Evolutionary conservation across 2,888 invertebrate genomes (phyloP).

Genomic region (Cerceris ruficornis): DNA sequence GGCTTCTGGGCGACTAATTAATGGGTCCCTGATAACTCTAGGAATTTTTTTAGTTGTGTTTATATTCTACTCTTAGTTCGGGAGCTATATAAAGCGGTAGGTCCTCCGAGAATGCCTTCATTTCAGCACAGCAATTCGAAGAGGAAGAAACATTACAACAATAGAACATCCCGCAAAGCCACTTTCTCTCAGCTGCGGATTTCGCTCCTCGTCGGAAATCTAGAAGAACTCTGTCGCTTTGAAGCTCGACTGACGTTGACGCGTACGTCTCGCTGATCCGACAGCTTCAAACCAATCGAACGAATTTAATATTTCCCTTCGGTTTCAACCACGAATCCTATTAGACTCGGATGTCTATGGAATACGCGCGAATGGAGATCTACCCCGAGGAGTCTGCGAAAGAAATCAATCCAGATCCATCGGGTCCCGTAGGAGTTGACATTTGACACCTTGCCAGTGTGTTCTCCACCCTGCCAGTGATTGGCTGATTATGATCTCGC

Average conservation of each 20-base stretch:
- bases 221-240: conserved; percentile 33
- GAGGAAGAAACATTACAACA: no score
- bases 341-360: conserved; percentile 44
- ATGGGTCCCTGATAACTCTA: no score
- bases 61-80: no score
- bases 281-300: conserved; percentile 28
- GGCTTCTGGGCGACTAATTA: no score
- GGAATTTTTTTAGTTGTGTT: no score
- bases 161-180: conserved; percentile 31
- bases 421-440: conserved; percentile 70
- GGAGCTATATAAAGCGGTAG: no score
- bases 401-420: conserved; percentile 69
- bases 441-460: conserved; percentile 76
- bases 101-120: no score
- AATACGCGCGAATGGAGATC: conserved; percentile 12
- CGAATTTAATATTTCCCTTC: conserved; percentile 41
- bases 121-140: no score
- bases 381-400: conserved; percentile 34
- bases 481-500: conserved; percentile 81
- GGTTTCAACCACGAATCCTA: conserved; percentile 31
- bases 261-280: conserved; percentile 20
- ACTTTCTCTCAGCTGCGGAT: conserved; percentile 61
- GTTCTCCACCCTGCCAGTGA: conserved; percentile 65
- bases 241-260: conserved; percentile 4
- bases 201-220: conserved; percentile 43